Base-by-base conservation (phyloP, 2,113 vertebrate species). In the Merops nubicus region DNA sequence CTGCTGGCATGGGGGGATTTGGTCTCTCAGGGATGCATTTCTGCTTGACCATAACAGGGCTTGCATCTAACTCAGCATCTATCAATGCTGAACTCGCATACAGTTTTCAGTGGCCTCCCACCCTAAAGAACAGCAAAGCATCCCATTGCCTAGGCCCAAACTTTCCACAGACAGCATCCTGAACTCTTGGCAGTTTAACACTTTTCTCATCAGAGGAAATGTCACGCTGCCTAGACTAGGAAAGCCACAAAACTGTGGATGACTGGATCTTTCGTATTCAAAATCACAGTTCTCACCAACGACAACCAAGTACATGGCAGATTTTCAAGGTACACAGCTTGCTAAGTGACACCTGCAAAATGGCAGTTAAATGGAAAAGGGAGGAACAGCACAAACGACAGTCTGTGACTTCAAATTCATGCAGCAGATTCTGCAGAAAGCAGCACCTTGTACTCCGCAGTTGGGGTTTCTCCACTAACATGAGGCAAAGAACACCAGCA, bases 271-370 rank as follows among this genome's bases (percentile, higher is more conserved):
- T 34, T 28, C 53, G 74, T 86, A 94, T 47, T 92, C 57, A 33
- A 72, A 95, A 88, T 77, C 54, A 85, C 34, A 72, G 73, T 92
- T 93, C 91, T 94, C n/a, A 84, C 40, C 74, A 96, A 89, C 53
- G 50, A 62, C 40, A 83, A 87, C 48, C 51, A 85, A 90, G 79
- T 11, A 89, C 18, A 15, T 6, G 69, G 84, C 45, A 91, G 56
- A 53, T 76, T 94, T 87, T 93, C 93, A 95, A 89, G 42, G 63
- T 68, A 73, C 16, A 6, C 6, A 53, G 68, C 54, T 78, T 84
- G 45, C 59, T 60, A 90, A 62, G 8, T 63, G 62, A 80, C 63
- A 91, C 23, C 42, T 91, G 85, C 68, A 86, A 57, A 91, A 57
- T 48, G 50, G 34, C 53, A 53, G 4, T 23, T 0, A 45, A 9